Conservation (phyloP, 2,797 vertebrate species). For the Amblyraja radiata region DNA sequence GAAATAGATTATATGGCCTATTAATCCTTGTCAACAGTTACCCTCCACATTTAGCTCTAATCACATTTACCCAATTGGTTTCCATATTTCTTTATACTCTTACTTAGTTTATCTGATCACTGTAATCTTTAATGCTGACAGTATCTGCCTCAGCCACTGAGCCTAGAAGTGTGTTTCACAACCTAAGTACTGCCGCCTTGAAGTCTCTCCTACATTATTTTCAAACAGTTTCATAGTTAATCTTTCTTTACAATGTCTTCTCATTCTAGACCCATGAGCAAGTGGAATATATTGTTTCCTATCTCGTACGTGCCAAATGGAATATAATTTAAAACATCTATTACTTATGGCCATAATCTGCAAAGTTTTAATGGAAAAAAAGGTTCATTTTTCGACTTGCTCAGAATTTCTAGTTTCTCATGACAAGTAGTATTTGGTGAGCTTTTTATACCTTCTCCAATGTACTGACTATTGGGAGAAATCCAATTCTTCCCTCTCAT, state of each 20-base stretch:
- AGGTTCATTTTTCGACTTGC: not conserved
- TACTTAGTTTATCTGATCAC: not conserved
- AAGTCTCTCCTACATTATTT: not conserved
- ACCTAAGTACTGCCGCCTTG: not conserved
- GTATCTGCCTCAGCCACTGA: not conserved
- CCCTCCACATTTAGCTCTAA: not conserved
- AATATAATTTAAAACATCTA: not conserved
- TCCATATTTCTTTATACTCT: not conserved
- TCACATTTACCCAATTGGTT: not conserved
- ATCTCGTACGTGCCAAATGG: too few species aligned
- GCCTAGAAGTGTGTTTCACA: not conserved
- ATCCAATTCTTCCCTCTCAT: not conserved
- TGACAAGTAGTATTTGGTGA: not conserved
- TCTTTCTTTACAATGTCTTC: not conserved
- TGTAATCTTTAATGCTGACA: not conserved
- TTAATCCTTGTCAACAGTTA: not conserved
- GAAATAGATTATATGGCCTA: not conserved
- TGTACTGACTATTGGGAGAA: not conserved
- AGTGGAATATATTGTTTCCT: not conserved
- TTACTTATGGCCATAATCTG: not conserved
- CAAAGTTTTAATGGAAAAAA: not conserved
- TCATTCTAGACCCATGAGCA: not conserved
- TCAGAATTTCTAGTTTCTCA: not conserved
- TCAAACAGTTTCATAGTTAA: not conserved
- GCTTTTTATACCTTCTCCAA: not conserved